These are phyloP conservation scores for Rhinolophus ferrumequinum DNA, from an alignment of 2,113 vertebrate genomes.

Conservation along the genomic window DNA sequence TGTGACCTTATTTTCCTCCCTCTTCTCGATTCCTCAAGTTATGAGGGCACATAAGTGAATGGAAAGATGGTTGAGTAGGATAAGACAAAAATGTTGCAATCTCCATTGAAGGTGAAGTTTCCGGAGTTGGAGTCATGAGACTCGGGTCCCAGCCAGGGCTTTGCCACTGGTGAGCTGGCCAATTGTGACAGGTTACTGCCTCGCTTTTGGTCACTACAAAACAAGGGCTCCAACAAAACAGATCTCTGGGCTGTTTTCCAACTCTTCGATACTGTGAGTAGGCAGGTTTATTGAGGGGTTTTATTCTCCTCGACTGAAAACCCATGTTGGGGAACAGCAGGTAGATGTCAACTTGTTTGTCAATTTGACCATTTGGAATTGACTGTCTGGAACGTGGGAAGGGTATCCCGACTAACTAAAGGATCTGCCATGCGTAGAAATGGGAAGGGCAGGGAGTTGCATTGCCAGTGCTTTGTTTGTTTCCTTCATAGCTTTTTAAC, in stretches of 20 bases:
- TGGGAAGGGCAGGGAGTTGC: not conserved
- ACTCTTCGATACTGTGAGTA: not conserved
- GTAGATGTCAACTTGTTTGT: not conserved
- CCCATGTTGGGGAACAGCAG: not conserved
- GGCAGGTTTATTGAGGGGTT: not conserved
- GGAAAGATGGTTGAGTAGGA: not conserved
- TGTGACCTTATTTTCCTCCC: not conserved
- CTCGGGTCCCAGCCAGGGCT: conserved; percentile 57
- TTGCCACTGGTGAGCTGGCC: conserved; percentile 55
- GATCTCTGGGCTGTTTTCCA: conserved; percentile 22
- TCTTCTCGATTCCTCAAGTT: conserved; percentile 21
- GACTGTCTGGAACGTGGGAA: not conserved
- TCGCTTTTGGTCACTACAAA: not conserved
- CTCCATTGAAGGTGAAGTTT: not conserved
- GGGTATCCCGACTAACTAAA: rapidly evolving
- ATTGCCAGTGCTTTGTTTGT: not conserved
- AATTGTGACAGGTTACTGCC: not conserved
- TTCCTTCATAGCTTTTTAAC: not conserved
- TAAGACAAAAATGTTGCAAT: conserved; percentile 3
- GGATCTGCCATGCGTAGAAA: not conserved
- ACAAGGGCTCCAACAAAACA: conserved; percentile 36
- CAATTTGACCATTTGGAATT: not conserved
- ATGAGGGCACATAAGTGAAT: not conserved
- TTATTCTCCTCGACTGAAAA: not conserved
- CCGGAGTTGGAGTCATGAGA: conserved; percentile 13